Evolutionary conservation across 2,888 invertebrate genomes (phyloP), one percentile per base, ranked within the genome.

Genomic region (Clostera curtula): DNA sequence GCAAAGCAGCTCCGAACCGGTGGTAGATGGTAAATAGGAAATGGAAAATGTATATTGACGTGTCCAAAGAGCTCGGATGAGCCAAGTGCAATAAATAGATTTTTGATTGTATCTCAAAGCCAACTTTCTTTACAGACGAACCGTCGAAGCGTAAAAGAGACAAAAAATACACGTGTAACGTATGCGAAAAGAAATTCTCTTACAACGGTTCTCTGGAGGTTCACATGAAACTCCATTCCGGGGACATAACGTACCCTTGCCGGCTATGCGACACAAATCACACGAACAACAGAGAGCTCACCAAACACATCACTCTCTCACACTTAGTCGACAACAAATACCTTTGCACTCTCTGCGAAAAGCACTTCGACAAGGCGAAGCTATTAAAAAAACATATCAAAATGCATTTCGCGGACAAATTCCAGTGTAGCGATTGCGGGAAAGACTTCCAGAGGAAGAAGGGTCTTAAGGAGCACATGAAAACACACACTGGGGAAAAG

Each of bases 391-490:
- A 63, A 23, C 82, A 82, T 23, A 14, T 77, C 2, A 46, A 57
- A 15, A 45, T 42, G 0, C 82, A 82, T 27, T 73, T 63, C 17
- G 53, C 57, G 3, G 66, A 74, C 12, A 70, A 68, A 26, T 76
- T 72, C 25, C 61, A 70, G 2, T 82, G 82, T 9, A 47, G 43
- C 0, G 49, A 64, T 4, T 82, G 82, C 8, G 33, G 43, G 0
- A 82, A 76, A 19, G 65, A 70, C 19, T 80, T 80, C 25, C 63
- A 62, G 35, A 39, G 68, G 5, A 77, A 73, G 15, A 77, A 75
- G 36, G 74, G 75, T 0, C 36, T 80, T 1, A 77, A 73, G 8
- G 79, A 79, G 33, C 80, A 80, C 10, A 53, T 79, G 47, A 75
- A 76, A 47, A 69, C 58, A 0, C 82, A 82, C 10, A 72, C 73